Percentiles rank a stretch among this genome's conserved stretches.
These are phyloP conservation scores for Sinocyclocheilus maitianheensis DNA, from an alignment of 2,113 vertebrate species.

Conservation along the genomic window DNA sequence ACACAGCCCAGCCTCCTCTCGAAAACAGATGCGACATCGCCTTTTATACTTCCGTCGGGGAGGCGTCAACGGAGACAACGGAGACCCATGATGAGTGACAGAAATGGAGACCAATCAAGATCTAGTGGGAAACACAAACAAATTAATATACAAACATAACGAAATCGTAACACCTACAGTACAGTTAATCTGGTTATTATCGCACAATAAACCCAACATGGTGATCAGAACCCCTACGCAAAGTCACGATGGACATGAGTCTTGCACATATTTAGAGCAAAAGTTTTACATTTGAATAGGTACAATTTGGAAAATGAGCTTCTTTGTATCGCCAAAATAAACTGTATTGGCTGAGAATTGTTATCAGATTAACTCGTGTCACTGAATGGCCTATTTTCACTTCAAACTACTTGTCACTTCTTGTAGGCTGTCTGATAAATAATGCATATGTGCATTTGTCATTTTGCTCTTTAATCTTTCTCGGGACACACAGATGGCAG, in stretches of 20 bases:
- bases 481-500: not conserved
- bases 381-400: not conserved
- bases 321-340: not conserved
- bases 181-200: not conserved
- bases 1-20: no score
- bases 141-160: no score
- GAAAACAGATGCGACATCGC: no score
- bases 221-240: not conserved
- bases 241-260: not conserved
- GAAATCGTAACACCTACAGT: not conserved
- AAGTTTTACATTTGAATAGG: not conserved
- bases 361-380: not conserved
- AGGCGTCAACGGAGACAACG: no score
- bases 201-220: not conserved
- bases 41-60: no score
- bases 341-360: not conserved
- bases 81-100: no score
- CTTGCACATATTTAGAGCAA: not conserved
- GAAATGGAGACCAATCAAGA: no score
- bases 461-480: not conserved
- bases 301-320: not conserved
- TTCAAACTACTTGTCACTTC: not conserved
- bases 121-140: no score
- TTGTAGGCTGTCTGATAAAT: not conserved
- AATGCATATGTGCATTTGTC: not conserved